Percentiles rank a stretch among this genome's conserved stretches.
phyloP scores from a whole-genome alignment of 2,113 vertebrate species.

The Rynchops niger region DNA sequence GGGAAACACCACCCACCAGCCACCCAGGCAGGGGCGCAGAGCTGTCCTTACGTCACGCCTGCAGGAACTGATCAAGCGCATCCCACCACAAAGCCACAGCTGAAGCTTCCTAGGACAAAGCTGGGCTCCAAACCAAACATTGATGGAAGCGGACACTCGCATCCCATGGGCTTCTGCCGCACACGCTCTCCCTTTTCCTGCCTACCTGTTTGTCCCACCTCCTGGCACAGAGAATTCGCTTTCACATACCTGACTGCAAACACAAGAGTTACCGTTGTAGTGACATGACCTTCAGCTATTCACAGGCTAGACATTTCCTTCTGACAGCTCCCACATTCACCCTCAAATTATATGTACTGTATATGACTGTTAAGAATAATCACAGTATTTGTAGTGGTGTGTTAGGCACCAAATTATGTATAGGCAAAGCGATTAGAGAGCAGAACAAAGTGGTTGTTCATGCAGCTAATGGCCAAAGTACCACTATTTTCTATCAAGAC shows the following conservation, averaged over 20 bases:
- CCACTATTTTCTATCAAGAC: conserved; percentile 46
- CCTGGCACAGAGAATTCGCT: not conserved
- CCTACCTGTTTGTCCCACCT: not conserved
- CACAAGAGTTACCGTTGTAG: not conserved
- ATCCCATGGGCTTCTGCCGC: not conserved
- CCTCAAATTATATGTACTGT: conserved; percentile 9
- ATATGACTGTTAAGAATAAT: conserved; percentile 54
- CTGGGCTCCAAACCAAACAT: not conserved
- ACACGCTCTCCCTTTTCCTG: not conserved
- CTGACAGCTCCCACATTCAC: conserved; percentile 42
- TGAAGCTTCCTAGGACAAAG: not conserved
- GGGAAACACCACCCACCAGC: not conserved
- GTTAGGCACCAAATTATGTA: conserved; percentile 55
- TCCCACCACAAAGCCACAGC: not conserved
- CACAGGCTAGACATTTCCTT: not conserved
- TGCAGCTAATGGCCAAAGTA: conserved; percentile 43
- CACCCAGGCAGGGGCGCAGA: rapidly evolving
- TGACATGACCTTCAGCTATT: conserved; percentile 16
- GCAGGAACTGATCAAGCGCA: not conserved
- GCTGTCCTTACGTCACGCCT: rapidly evolving
- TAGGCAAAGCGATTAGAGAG: conserved; percentile 50
- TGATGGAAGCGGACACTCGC: not conserved
- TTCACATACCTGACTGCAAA: not conserved
- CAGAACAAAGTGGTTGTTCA: conserved; percentile 52
- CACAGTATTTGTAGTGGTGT: conserved; percentile 37